These are phyloP conservation scores for Drosophila subobscura DNA, from an alignment of 1,140 invertebrate genomes.

Conservation along the genomic window DNA sequence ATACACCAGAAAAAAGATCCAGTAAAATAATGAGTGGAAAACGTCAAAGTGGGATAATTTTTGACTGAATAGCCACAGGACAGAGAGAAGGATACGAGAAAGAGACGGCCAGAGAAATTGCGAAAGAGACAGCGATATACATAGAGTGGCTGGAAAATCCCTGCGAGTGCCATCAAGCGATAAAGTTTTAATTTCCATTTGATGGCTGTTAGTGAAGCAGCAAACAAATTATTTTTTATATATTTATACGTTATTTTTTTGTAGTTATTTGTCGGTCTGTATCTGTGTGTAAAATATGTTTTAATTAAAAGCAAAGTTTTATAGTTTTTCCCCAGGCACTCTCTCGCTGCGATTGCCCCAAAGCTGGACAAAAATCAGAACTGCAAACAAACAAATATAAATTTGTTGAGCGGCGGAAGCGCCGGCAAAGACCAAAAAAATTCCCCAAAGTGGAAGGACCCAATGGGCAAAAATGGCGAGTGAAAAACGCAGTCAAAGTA, in stretches of 20 bases:
- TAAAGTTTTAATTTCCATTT: conserved; percentile 62
- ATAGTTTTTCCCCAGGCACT: conserved; percentile 28
- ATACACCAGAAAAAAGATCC: conserved; percentile 5
- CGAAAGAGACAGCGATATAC: too few relatives aligned
- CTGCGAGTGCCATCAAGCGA: conserved; percentile 20
- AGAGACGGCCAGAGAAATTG: neutral
- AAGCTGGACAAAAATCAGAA: conserved; percentile 60
- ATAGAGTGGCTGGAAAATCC: conserved; percentile 5
- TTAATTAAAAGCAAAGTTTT: conserved; percentile 77
- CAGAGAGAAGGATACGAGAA: neutral
- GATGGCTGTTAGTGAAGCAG: conserved; percentile 54
- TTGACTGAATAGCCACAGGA: conserved; percentile 64
- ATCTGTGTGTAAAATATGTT: conserved; percentile 64
- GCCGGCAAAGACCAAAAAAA: conserved; percentile 36
- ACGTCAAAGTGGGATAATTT: conserved; percentile 43
- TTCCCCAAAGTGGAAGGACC: conserved; percentile 39
- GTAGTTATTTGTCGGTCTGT: conserved; percentile 4
- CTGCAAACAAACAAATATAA: conserved; percentile 70
- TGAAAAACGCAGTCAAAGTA: conserved; percentile 51
- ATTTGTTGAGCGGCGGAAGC: conserved; percentile 39
- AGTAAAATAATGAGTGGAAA: conserved; percentile 4
- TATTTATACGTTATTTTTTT: conserved; percentile 10
- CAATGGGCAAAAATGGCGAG: conserved; percentile 29
- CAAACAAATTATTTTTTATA: conserved; percentile 28
- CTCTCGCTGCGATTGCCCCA: conserved; percentile 36